These are phyloP conservation scores for Erinaceus europaeus DNA, from an alignment of 2,113 vertebrate genomes.

Conservation along the genomic window DNA sequence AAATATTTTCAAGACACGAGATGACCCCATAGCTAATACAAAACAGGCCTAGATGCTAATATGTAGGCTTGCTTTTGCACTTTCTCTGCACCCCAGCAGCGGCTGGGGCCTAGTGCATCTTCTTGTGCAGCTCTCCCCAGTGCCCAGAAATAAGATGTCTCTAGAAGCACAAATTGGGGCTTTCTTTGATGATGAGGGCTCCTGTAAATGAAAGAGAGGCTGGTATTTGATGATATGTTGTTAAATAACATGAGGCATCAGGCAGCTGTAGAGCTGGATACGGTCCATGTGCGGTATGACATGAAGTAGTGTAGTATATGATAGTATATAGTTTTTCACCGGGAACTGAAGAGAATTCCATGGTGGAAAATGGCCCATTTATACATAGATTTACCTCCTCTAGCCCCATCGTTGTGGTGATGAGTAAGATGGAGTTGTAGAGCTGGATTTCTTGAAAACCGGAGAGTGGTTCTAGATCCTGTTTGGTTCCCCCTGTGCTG, in stretches of 20 bases:
- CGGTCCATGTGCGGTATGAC: not conserved
- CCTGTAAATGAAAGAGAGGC: not conserved
- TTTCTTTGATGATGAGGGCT: not conserved
- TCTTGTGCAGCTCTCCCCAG: not conserved
- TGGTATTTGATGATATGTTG: not conserved
- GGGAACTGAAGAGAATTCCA: not conserved
- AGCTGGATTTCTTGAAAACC: not conserved
- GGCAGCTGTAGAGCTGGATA: not conserved
- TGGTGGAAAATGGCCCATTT: not conserved
- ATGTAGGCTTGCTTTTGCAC: not conserved
- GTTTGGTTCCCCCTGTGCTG: not conserved
- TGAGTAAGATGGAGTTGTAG: not conserved
- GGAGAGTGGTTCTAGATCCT: not conserved
- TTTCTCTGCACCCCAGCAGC: not conserved
- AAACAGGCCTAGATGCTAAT: not conserved
- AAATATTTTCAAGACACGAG: not conserved
- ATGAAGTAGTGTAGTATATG: not conserved
- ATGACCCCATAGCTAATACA: not conserved
- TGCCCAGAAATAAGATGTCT: not conserved
- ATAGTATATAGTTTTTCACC: not conserved
- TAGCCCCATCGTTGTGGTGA: not conserved
- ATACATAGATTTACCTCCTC: not conserved
- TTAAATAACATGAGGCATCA: not conserved
- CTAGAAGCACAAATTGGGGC: accelerated
- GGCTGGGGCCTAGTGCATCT: not conserved